Evolutionary conservation across 1,140 invertebrate species (phyloP), one percentile per base, ranked within the genome.

Genomic region (Pentalonia nigronervosa): DNA sequence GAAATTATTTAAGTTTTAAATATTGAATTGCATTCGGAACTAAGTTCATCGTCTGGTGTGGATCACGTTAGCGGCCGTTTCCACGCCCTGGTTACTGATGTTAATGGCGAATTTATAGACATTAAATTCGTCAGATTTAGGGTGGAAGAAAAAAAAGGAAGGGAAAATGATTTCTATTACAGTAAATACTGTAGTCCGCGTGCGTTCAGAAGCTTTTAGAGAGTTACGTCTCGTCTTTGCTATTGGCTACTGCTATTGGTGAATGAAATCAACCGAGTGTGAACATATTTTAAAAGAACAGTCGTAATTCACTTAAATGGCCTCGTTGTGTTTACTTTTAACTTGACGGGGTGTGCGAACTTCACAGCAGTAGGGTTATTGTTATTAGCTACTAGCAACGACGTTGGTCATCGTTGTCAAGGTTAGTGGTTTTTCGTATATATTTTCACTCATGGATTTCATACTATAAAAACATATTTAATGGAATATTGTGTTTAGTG

Each of bases 291-390:
- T 93, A 93, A 92, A 86, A 86, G 91, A 93, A 84, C 81, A 84
- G 91, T n/a, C 91, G 81, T 93, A 84, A 93, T 93, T 93, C 91
- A 93, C 91, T 93, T 93, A 93, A 93, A 93, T 86, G 81, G 91
- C 91, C 81, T 93, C 48, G 76, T 93, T 86, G 81, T 93, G 60
- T 92, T 92, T 92, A 93, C 48, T 84, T 41, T 86, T 84, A 36
- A 92, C 90, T n/a, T 67, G 34, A 50, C 48, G 91, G 81, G 20
- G 91, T 86, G 67, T 41, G 91, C 47, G 67, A 83, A 81, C 34
- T 45, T 81, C 91, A 92, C 91, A 93, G 48, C 76, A 86, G 91
- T 89, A 84, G 76, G 67, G 91, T 91, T 50, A 56, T 93, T 76
- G 76, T 92, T 93, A 92, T 83, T 92, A 30, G 60, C 48, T 48